Base-by-base conservation (phyloP, 2,797 vertebrate species). In the Neosilurus hyrtlii region DNA sequence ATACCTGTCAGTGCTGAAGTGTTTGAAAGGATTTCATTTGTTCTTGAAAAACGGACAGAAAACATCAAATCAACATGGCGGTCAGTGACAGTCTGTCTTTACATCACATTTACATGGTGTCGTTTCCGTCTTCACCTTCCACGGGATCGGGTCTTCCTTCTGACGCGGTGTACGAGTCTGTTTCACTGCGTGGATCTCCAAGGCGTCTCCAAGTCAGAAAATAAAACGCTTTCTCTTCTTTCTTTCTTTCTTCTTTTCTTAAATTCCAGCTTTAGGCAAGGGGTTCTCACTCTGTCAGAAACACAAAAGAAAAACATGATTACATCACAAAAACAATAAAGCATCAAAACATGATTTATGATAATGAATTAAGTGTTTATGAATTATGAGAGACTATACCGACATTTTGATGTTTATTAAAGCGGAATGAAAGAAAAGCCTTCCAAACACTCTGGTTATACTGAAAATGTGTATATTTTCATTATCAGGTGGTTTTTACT, bases 51-150 rank as follows among this genome's bases (percentile, higher is more conserved):
- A 93, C 95, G 95, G 92, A 93, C 92, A 92, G 95, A 94, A 94
- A 97, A 96, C 90, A 93, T 90, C 91, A 92, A 92, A 93, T 93
- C 80, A 93, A 93, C 93, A 94, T 95, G 93, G 97, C 95, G 95
- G 95, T 43, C 43, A 8, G 43, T 43, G 95, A 96, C 95, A 96
- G 96, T 95, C 95, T 96, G 96, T 97, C 96, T 98, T 96, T 99
- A 98, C 96, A 98, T 97, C 95, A 94, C 96, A 99, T 99, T 96
- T 99, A 97, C 97, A 99, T 95, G 95, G 96, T 92, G 82, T 85
- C 82, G 85, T 85, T 85, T 87, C 83, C 92, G 95, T 93, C 74
- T 81, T 86, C 79, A 68, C 80, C 61, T 15, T 61, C 70, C 30
- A 49, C 61, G 26, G n/a, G 30, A 26, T 73, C 67, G 18, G 56